A percentile compares a stretch with the other conserved stretches of the same genome.
Evolutionary conservation across 2,113 vertebrate species (phyloP).

Genomic region (Sceloporus tristichus): DNA sequence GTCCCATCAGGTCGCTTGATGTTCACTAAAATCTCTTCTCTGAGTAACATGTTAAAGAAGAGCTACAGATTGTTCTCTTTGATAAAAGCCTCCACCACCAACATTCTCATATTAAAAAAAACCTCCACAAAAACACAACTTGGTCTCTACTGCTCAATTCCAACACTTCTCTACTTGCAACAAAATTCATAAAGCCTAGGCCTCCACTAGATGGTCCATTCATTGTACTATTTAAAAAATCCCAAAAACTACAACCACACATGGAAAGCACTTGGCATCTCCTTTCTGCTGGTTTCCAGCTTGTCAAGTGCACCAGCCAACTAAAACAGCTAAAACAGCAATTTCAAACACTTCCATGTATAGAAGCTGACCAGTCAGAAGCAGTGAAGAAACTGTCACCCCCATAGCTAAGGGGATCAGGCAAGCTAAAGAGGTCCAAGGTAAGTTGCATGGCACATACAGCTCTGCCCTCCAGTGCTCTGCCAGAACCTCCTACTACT

Average conservation of each 20-base stretch:
- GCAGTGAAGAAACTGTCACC: background rate
- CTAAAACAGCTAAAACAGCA: too few species aligned
- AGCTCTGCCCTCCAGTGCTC: background rate
- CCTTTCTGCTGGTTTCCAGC: background rate
- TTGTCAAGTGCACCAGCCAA: too few species aligned
- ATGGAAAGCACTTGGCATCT: background rate
- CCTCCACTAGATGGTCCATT: too few species aligned
- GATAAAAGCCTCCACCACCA: background rate
- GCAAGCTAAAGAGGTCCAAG: background rate
- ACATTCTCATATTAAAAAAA: too few species aligned
- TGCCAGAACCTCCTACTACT: background rate
- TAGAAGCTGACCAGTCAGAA: background rate
- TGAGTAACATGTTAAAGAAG: conserved; percentile 80
- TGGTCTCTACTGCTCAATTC: background rate
- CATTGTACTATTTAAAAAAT: background rate
- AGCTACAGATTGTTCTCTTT: background rate
- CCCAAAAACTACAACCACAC: background rate
- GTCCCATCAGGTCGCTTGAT: conserved; percentile 88
- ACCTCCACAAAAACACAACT: too few species aligned
- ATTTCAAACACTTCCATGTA: too few species aligned
- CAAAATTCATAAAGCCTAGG: too few species aligned
- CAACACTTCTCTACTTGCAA: background rate
- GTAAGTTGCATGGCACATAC: background rate
- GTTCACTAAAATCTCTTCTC: conserved; percentile 93
- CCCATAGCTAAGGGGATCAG: background rate